phyloP scores from a whole-genome alignment of 2,113 vertebrate species.

The Eulacestoma nigropectus region DNA sequence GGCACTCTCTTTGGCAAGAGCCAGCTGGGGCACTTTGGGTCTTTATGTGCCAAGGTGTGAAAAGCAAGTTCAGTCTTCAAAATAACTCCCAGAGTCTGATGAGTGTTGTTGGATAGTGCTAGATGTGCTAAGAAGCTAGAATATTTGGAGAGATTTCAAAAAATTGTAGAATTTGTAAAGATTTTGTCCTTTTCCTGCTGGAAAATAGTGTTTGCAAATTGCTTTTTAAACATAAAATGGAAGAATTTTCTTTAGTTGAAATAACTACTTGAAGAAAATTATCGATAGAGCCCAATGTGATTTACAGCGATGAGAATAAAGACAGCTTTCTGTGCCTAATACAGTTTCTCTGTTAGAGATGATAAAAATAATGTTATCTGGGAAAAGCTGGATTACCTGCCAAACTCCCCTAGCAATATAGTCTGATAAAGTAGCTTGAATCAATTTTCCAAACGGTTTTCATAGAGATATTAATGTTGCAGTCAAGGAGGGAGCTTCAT shows the following conservation, averaged over 20 bases:
- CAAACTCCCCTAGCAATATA: neutral
- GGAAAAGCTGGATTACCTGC: neutral
- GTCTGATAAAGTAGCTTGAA: neutral
- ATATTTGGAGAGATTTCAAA: neutral
- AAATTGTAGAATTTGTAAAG: neutral
- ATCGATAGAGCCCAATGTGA: neutral
- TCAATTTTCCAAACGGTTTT: neutral
- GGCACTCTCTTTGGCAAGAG: neutral
- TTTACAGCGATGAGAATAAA: neutral
- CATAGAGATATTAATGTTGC: neutral
- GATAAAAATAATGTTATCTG: neutral
- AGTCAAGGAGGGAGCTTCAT: neutral
- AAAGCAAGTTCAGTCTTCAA: neutral
- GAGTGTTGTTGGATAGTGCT: neutral
- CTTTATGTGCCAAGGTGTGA: neutral
- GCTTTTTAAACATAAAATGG: neutral
- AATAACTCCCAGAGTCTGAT: neutral
- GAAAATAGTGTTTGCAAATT: neutral
- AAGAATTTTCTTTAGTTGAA: neutral
- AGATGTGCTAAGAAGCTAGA: neutral
- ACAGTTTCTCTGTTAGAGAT: neutral
- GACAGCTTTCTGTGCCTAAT: neutral
- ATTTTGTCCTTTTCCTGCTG: neutral
- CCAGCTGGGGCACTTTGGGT: neutral
- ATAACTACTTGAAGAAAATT: neutral